Evolutionary conservation across 2,888 invertebrate genomes (phyloP).

Genomic region (Eubasilissa splendida): DNA sequence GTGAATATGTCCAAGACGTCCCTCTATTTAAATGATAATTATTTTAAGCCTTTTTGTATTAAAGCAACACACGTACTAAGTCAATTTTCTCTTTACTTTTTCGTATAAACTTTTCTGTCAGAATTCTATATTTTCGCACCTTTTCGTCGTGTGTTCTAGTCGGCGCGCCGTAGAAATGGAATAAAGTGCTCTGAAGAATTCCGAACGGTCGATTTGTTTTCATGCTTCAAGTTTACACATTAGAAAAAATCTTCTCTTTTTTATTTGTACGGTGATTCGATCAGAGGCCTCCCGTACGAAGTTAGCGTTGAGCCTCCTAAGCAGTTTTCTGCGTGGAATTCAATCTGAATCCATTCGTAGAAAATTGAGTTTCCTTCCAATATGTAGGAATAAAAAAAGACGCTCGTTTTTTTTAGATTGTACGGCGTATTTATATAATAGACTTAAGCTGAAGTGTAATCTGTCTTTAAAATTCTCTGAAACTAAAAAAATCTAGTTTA

Average conservation of each 20-base stretch:
- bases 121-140: conserved; percentile 17
- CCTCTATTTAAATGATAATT: no score
- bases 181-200: not conserved
- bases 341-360: conserved; percentile 47
- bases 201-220: conserved; percentile 22
- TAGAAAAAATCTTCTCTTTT: conserved; percentile 32
- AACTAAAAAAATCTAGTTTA: no score
- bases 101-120: not conserved
- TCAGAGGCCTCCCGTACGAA: conserved; percentile 26
- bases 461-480: not conserved
- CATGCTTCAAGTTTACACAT: conserved; percentile 27
- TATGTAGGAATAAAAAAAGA: conserved; percentile 8
- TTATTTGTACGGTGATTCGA: conserved; percentile 39
- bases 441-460: not conserved
- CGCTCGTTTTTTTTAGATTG: conserved; percentile 14
- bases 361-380: conserved; percentile 51
- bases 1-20: no score
- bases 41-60: no score
- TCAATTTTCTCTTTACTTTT: no score
- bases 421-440: conserved; percentile 14
- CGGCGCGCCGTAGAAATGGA: not conserved
- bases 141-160: not conserved
- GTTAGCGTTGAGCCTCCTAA: conserved; percentile 17
- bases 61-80: no score
- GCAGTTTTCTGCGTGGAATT: conserved; percentile 45